Conservation (phyloP, 1,140 invertebrate genomes). For the Drosophila biarmipes region DNA sequence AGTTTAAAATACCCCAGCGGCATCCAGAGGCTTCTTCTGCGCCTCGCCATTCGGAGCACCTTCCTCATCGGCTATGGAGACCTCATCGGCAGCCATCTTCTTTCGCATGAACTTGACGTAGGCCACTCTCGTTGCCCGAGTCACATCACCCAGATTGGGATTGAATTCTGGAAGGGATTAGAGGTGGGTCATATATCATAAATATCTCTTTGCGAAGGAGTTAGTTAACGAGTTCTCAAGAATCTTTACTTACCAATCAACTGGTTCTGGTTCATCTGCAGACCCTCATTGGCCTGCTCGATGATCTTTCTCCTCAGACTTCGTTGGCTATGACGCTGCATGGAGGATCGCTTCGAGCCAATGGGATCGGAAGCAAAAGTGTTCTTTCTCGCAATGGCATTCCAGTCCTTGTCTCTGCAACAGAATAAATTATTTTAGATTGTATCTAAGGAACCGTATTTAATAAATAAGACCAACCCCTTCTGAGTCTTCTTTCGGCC, state of each 20-base stretch:
- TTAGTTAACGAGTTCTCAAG: too few species aligned
- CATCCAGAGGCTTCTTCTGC: conserved; percentile 47
- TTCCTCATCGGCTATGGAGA: conserved; percentile 55
- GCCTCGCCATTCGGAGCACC: conserved; percentile 18
- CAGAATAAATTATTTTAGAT: not conserved
- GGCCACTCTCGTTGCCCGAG: conserved; percentile 90
- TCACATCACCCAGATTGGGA: conserved; percentile 90
- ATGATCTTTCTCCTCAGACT: conserved; percentile 89
- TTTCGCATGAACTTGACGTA: conserved; percentile 94
- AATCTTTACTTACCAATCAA: conserved; percentile 85
- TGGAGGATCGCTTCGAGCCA: conserved; percentile 89
- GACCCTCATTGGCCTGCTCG: conserved; percentile 86
- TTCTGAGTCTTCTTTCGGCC: conserved; percentile 87
- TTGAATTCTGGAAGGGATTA: conserved; percentile 88
- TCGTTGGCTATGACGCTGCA: conserved; percentile 87
- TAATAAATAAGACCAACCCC: conserved; percentile 59
- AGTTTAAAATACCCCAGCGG: conserved; percentile 32
- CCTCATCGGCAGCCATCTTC: conserved; percentile 82
- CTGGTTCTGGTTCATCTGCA: conserved; percentile 73
- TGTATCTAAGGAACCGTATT: not conserved
- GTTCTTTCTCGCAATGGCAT: conserved; percentile 90
- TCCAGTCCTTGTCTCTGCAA: conserved; percentile 91
- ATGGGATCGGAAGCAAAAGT: conserved; percentile 90
- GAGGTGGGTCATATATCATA: not conserved
- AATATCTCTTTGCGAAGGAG: too few species aligned